These are phyloP conservation scores for Platyscapa corneri DNA, from an alignment of 1,140 invertebrate species.

Conservation along the genomic window DNA sequence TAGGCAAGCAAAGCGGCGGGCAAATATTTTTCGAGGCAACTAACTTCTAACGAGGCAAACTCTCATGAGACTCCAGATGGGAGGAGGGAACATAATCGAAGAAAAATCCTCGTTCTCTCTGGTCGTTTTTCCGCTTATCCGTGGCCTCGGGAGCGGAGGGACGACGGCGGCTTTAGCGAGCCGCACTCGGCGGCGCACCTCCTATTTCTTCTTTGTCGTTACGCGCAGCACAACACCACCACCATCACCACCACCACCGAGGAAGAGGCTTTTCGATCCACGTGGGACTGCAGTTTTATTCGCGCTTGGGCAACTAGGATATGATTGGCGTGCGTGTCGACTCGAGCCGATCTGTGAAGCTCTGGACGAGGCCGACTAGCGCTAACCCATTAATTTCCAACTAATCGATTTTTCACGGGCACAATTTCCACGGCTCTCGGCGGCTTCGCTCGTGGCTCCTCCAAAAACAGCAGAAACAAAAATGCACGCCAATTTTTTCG, in stretches of 20 bases:
- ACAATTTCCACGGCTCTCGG: neutral
- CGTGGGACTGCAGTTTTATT: neutral
- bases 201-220: constrained; percentile 4
- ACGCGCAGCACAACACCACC: neutral
- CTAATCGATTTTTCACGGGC: neutral
- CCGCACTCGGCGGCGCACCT: too few relatives aligned
- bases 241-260: neutral
- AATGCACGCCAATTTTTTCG: too few relatives aligned
- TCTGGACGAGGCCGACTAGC: too few relatives aligned
- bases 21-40: constrained; percentile 34
- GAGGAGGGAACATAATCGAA: neutral
- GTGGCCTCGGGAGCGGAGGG: neutral
- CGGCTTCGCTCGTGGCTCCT: too few relatives aligned
- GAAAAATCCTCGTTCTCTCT: constrained; percentile 29
- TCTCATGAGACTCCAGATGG: neutral
- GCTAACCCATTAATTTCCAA: too few relatives aligned
- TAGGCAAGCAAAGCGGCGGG: neutral
- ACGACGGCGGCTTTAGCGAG: too few relatives aligned
- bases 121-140: constrained; percentile 29
- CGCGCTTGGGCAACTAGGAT: constrained; percentile 46
- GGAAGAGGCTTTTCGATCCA: neutral
- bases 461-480: too few relatives aligned
- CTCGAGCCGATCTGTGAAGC: too few relatives aligned
- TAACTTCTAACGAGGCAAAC: constrained; percentile 41
- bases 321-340: constrained; percentile 11